Percentiles rank a stretch among this genome's conserved stretches.
phyloP scores from a whole-genome alignment of 92 coral and sea anemone genomes.

The Diadumene lineata region DNA sequence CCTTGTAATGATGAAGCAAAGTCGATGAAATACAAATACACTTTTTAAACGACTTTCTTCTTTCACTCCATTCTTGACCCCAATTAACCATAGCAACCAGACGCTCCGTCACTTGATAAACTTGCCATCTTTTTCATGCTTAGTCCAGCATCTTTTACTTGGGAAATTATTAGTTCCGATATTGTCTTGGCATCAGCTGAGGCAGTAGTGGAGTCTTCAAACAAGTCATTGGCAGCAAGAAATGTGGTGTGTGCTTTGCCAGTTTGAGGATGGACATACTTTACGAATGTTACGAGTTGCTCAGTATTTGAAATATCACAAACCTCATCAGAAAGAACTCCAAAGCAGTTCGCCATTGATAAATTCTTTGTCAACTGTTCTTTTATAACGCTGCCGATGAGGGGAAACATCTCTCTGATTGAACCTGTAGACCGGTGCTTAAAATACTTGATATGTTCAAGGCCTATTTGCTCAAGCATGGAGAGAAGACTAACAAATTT shows the following conservation, averaged over 20 bases:
- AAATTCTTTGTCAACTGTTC: constrained; percentile 25
- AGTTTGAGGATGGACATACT: constrained; percentile 40
- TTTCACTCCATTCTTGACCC: no score
- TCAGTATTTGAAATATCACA: constrained; percentile 56
- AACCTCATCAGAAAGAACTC: constrained; percentile 64
- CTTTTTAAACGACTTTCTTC: no score
- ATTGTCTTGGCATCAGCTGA: constrained; percentile 58
- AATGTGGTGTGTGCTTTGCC: constrained; percentile 46
- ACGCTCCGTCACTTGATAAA: constrained; percentile 61
- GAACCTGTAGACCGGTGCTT: constrained; percentile 64
- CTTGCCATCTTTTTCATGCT: constrained; percentile 42
- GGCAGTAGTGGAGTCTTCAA: constrained; percentile 49
- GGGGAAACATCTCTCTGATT: constrained; percentile 63
- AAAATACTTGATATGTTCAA: constrained; percentile 57
- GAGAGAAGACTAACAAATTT: constrained; percentile 55
- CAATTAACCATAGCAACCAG: no score
- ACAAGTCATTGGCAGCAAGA: constrained; percentile 48
- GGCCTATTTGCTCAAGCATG: constrained; percentile 52
- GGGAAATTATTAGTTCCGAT: constrained; percentile 26
- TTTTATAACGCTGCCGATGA: constrained; percentile 46
- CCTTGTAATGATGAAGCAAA: no score
- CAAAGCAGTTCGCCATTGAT: constrained; percentile 40
- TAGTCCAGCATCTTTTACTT: constrained; percentile 33
- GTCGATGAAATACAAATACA: no score
- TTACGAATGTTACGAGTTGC: constrained; percentile 58